phyloP scores from a whole-genome alignment of 2,888 invertebrate species.

The Agonopterix heracliana region DNA sequence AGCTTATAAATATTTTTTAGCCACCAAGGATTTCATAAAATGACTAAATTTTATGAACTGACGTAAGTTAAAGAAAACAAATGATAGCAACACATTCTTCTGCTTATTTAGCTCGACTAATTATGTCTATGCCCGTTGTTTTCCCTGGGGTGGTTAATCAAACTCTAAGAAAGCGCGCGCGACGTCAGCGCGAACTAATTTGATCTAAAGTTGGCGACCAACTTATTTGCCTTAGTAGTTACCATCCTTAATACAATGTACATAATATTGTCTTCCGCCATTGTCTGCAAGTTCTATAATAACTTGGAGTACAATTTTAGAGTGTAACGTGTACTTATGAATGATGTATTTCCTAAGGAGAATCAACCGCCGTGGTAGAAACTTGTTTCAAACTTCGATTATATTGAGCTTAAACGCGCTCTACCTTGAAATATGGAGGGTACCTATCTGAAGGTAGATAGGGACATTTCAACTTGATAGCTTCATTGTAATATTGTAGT shows the following conservation, averaged over 20 bases:
- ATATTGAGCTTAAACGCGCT: constrained; percentile 43
- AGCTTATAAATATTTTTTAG: too few species aligned
- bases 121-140: background rate
- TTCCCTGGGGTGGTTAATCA: constrained; percentile 42
- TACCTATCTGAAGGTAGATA: constrained; percentile 23
- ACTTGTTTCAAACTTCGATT: constrained; percentile 54
- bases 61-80: too few species aligned
- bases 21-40: too few species aligned
- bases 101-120: background rate
- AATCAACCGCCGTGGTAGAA: constrained; percentile 45
- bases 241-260: constrained; percentile 55
- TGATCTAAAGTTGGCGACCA: constrained; percentile 56
- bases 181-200: constrained; percentile 61
- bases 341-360: constrained; percentile 29
- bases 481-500: constrained; percentile 28
- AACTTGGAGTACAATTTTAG: constrained; percentile 20
- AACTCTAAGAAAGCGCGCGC: constrained; percentile 36
- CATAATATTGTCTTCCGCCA: constrained; percentile 37
- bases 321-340: constrained; percentile 8
- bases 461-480: constrained; percentile 35
- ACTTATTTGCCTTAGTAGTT: constrained; percentile 59
- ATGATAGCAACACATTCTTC: background rate
- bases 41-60: too few species aligned
- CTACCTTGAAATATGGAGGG: constrained; percentile 61
- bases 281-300: constrained; percentile 30